These are phyloP conservation scores for Elmis aenea DNA, from an alignment of 2,888 invertebrate genomes.

Conservation along the genomic window DNA sequence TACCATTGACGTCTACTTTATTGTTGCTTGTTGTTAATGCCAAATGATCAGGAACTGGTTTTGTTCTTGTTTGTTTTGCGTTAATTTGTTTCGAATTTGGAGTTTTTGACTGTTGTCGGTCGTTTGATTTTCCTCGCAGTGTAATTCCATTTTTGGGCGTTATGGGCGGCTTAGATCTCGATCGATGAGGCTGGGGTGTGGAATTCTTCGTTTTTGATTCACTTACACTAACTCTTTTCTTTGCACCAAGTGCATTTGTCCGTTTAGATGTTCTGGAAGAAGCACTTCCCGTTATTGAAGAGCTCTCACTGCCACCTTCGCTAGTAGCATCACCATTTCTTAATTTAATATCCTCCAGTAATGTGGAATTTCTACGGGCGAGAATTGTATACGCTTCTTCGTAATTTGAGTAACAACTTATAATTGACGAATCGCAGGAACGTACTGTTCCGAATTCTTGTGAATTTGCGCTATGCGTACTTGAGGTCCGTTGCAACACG, in stretches of 20 bases:
- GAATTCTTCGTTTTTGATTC: conserved; percentile 32
- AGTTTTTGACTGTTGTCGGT: conserved; percentile 47
- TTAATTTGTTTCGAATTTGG: conserved; percentile 11
- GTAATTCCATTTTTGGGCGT: conserved; percentile 25
- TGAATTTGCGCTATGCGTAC: conserved; percentile 61
- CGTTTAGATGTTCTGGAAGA: conserved; percentile 46
- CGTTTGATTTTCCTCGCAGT: conserved; percentile 49
- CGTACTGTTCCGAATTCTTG: conserved; percentile 53
- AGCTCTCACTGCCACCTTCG: conserved; percentile 74
- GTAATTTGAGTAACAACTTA: conserved; percentile 72
- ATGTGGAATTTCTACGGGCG: conserved; percentile 42
- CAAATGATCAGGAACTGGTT: conserved; percentile 13
- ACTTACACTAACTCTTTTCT: conserved; percentile 56
- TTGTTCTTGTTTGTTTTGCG: conserved; percentile 10
- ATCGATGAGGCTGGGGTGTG: conserved; percentile 26
- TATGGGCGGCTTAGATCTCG: conserved; percentile 37
- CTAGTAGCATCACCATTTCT: conserved; percentile 53
- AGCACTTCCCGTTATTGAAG: conserved; percentile 56
- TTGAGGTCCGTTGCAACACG: conserved; percentile 49
- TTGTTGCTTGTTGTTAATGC: conserved; percentile 2
- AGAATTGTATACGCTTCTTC: conserved; percentile 54
- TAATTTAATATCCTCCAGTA: conserved; percentile 41
- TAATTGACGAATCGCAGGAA: conserved; percentile 73
- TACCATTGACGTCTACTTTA: conserved; percentile 7
- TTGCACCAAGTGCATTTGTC: conserved; percentile 43